Conservation (phyloP, 1,140 invertebrate genomes). For the Aphaenogaster rudis region DNA sequence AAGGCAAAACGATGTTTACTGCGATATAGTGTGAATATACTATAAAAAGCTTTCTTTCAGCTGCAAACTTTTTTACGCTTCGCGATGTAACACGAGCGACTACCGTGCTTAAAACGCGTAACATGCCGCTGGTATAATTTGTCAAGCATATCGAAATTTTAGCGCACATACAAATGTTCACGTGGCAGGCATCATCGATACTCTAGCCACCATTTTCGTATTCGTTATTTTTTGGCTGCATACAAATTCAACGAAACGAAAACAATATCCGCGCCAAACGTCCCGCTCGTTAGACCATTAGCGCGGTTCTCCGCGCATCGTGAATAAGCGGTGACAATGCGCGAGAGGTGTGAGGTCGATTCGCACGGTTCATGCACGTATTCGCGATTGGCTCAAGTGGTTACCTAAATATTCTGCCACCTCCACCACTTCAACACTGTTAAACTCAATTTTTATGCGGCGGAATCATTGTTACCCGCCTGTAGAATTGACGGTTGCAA, state of each 20-base stretch:
- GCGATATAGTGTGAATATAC: slow-evolving; percentile 1
- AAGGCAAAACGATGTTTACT: not conserved
- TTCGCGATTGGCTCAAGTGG: slow-evolving; percentile 42
- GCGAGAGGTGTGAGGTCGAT: slow-evolving; percentile 48
- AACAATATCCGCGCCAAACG: slow-evolving; percentile 56
- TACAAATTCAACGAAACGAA: slow-evolving; percentile 56
- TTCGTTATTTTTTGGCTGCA: slow-evolving; percentile 55
- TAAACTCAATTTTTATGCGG: slow-evolving; percentile 46
- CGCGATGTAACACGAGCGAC: not conserved
- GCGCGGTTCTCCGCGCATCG: slow-evolving; percentile 46
- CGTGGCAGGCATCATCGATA: slow-evolving; percentile 8
- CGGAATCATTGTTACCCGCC: slow-evolving; percentile 28
- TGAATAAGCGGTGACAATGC: slow-evolving; percentile 60
- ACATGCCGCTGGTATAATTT: slow-evolving; percentile 39
- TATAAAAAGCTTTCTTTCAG: not conserved
- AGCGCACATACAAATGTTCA: slow-evolving; percentile 19
- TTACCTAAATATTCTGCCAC: slow-evolving; percentile 36
- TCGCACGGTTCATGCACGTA: slow-evolving; percentile 38
- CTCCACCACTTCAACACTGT: slow-evolving; percentile 12
- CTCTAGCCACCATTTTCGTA: not conserved
- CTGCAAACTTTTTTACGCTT: slow-evolving; percentile 16
- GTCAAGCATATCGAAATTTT: slow-evolving; percentile 55
- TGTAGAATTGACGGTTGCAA: slow-evolving; percentile 7
- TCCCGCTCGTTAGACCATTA: slow-evolving; percentile 56
- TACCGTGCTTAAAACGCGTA: slow-evolving; percentile 16